Base-by-base conservation (phyloP, 2,113 vertebrate genomes). In the Cavia porcellus region DNA sequence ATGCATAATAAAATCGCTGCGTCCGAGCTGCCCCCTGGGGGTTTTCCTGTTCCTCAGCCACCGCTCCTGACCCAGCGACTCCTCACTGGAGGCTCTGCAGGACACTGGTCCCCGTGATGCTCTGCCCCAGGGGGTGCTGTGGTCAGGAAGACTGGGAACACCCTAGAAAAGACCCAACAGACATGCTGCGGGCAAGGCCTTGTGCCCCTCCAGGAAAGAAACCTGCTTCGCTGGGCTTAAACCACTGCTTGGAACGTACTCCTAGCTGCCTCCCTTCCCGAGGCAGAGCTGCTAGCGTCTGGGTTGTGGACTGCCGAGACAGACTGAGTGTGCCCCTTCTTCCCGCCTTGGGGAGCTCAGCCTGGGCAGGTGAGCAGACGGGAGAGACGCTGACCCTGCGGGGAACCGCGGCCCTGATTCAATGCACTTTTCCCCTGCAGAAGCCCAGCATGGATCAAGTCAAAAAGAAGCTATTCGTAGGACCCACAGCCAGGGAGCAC, bases 31-130 rank as follows among this genome's bases (percentile, higher is more conserved):
- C 89, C 85, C 55, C n/a, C 20, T 32, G 25, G 50, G 45, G 8
- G 14, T 61, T 86, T 90, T 86, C 87, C 77, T 84, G 32, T 92
- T 83, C 83, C 42, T 94, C 81, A 90, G 72, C 70, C 47, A 74
- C n/a, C 42, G 35, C 9, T 8, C 86, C 85, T 50, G 7, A 42
- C 30, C 57, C 17, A 68, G 42, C 47, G 55, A 20, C 80, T 83
- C 81, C 84, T 68, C 61, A 59, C 42, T 0, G 7, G 5, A 45
- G 6, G 5, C 35, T 74, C 77, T 13, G 10, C 1, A 19, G 61
- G 55, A 77, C 15, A 0, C 66, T 30, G 0, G 25, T 15, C 30
- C 38, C 50, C 66, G 66, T 22, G 13, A 70, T 4, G 55, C 38
- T 6, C 0, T 20, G 47, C 47, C 25, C 52, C 1, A 13, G 11